These are phyloP conservation scores for Sinelater perroti DNA, from an alignment of 2,888 invertebrate genomes.

Conservation along the genomic window DNA sequence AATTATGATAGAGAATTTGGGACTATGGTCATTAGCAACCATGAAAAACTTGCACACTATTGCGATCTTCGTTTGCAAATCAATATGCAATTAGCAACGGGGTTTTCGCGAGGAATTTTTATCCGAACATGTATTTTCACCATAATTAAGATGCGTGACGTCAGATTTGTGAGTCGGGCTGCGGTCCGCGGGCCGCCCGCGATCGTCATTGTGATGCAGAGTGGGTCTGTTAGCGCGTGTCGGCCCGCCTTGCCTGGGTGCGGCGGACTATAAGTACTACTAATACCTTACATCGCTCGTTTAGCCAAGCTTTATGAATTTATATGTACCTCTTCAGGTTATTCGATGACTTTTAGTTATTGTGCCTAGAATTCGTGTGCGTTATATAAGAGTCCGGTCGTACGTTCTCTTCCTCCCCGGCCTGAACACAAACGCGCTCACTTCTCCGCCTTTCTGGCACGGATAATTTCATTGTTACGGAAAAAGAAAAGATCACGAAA, in stretches of 20 bases:
- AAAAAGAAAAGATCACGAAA: no score
- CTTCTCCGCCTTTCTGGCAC: no score
- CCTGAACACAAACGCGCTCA: no score
- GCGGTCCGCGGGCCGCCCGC: conserved; percentile 55
- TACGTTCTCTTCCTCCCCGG: no score
- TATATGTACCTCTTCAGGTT: conserved; percentile 36
- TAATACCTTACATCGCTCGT: conserved; percentile 50
- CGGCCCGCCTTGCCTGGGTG: conserved; percentile 56
- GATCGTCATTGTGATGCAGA: conserved; percentile 55
- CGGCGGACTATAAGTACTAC: conserved; percentile 53
- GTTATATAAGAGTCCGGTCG: conserved; percentile 17
- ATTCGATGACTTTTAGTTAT: conserved; percentile 36
- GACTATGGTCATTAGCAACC: no score
- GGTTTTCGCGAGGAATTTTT: no score
- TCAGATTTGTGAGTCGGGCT: conserved; percentile 47
- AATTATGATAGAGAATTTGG: no score
- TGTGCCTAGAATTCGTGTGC: conserved; percentile 23
- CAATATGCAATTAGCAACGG: no score
- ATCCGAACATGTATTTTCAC: no score
- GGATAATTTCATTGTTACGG: no score
- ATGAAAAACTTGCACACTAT: no score
- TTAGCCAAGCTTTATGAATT: conserved; percentile 39
- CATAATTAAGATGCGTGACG: conserved; percentile 52
- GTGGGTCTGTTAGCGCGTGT: conserved; percentile 55
- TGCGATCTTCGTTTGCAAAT: no score